Base-by-base conservation (phyloP, 2,797 vertebrate species). In the Acrossocheilus fasciatus region DNA sequence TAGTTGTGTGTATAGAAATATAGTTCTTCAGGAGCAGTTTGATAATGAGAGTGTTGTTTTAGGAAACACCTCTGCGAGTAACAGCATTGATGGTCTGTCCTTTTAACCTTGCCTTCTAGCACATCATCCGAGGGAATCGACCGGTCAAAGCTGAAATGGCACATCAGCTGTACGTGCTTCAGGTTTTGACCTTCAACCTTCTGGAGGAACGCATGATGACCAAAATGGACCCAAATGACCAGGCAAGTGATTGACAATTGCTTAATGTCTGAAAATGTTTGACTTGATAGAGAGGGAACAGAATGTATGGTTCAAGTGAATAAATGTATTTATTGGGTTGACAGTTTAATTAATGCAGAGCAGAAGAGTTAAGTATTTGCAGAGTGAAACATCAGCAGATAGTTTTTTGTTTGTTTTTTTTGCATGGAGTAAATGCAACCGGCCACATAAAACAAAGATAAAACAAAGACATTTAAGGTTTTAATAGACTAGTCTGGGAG, bases 71-170 rank as follows among this genome's bases (percentile, higher is more conserved):
- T 26, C 1, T 17, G 72, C 15, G 23, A 50, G 43, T 47, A 74
- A 47, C n/a, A 17, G 43, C 14, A 47, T 30, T 17, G 14, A 52
- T 52, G 4, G 50, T 41, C 18, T 50, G 12, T 23, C 18, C 10
- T 18, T 45, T 52, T 52, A 52, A 52, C 17, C 15, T 52, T 52
- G 23, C 82, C 18, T 66, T 59, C 47, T 81, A 99, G 98, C 98
- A 99, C 5, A 95, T 99, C 80, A 99, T 99, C 85, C 95, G 98
- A 90, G 98, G 98, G 88, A 99, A 99, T 91, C 97, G 98, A 47
- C 98, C 98, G 3, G 98, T 99, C 92, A 99, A 99, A 95, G 98
- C 98, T 0, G 98, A 99, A 92, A 99, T 99, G 98, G 98, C 98
- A 2, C 98, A 99, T 93, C 98, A 99, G 94, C 95, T 99, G 0